Percentiles rank a stretch among this genome's conserved stretches.
phyloP scores from a whole-genome alignment of 2,113 vertebrate species.

The Vulpes vulpes region DNA sequence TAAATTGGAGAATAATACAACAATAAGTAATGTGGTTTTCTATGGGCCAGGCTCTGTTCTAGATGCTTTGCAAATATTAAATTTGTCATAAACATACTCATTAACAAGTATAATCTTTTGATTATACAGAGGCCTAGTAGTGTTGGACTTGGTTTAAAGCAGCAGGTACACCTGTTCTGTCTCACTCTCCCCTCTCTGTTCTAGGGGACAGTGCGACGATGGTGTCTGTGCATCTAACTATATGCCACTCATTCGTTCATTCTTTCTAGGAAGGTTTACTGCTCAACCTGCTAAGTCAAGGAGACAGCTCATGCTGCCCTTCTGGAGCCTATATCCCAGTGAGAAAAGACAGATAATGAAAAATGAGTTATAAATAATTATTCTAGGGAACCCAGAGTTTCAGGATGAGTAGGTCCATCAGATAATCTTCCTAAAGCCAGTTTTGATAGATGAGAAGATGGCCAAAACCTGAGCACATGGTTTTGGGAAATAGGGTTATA shows the following conservation, averaged over 20 bases:
- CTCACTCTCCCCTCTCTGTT: neutral
- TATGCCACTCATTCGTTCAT: neutral
- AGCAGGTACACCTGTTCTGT: neutral
- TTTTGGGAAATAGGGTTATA: neutral
- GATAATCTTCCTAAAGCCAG: neutral
- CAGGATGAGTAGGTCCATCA: neutral
- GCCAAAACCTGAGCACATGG: neutral
- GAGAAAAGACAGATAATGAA: neutral
- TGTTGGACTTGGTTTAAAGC: neutral
- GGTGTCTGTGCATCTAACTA: neutral
- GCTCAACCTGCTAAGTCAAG: neutral
- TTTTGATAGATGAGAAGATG: neutral
- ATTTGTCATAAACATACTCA: neutral
- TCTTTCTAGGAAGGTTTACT: neutral
- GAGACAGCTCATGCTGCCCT: neutral
- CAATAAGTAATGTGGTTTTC: conserved; percentile 17
- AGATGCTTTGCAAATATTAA: neutral
- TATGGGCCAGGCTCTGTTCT: neutral
- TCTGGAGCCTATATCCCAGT: neutral
- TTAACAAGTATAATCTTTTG: neutral
- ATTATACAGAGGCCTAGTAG: neutral
- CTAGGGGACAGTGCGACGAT: neutral
- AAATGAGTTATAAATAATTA: neutral
- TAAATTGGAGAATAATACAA: neutral
- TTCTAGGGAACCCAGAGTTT: neutral